phyloP scores from a whole-genome alignment of 2,888 invertebrate species.

The Tuta absoluta region DNA sequence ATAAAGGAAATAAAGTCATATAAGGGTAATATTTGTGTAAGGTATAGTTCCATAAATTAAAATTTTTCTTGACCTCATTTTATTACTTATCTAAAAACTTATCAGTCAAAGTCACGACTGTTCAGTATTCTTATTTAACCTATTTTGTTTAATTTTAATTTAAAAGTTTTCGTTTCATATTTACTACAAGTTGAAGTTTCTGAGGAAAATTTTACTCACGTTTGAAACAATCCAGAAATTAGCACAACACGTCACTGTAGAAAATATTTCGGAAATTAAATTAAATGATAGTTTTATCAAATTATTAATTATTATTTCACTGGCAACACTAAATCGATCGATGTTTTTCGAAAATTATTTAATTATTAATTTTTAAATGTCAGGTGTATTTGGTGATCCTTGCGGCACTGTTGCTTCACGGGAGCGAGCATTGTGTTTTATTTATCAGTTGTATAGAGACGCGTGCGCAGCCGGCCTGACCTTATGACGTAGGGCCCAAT shows the following conservation, averaged over 20 bases:
- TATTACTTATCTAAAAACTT: no score
- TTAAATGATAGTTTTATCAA: neutral
- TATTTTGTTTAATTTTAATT: no score
- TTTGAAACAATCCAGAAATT: conserved; percentile 9
- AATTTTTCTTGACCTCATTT: no score
- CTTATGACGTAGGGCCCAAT: conserved; percentile 29
- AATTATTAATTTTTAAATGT: neutral
- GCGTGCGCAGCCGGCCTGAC: conserved; percentile 31
- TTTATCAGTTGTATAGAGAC: conserved; percentile 35
- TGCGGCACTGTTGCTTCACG: conserved; percentile 35
- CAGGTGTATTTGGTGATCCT: conserved; percentile 31
- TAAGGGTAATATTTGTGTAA: no score
- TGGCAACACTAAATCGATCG: conserved; percentile 4
- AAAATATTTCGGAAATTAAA: neutral
- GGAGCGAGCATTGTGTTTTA: conserved; percentile 37
- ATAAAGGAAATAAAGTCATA: no score
- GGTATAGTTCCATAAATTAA: no score
- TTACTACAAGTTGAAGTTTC: no score
- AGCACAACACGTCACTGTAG: conserved; percentile 17
- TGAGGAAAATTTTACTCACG: conserved; percentile 1
- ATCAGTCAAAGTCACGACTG: no score
- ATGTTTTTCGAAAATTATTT: conserved; percentile 3
- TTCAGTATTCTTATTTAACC: no score
- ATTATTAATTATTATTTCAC: conserved; percentile 1
- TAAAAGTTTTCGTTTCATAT: no score